Evolutionary conservation across 2,888 invertebrate species (phyloP).

Genomic region (Acrocyrtus sp.): DNA sequence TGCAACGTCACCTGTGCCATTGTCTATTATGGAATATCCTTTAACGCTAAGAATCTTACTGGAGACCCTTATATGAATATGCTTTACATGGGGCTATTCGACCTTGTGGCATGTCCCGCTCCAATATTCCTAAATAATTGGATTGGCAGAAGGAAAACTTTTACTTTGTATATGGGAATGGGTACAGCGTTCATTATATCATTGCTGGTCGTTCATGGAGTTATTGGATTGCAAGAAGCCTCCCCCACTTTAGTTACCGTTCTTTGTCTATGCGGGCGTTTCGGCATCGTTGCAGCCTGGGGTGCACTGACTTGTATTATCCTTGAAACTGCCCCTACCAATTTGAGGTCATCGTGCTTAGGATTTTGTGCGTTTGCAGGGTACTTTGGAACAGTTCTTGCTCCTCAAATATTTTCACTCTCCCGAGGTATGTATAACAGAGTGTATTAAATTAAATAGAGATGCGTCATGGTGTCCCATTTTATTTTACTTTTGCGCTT

Average conservation of each 20-base stretch:
- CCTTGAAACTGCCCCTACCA: slow-evolving; percentile 53
- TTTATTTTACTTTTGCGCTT: background rate
- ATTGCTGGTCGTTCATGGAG: slow-evolving; percentile 35
- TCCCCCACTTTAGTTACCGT: slow-evolving; percentile 36
- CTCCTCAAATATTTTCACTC: slow-evolving; percentile 50
- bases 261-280: slow-evolving; percentile 36
- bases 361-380: slow-evolving; percentile 46
- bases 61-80: slow-evolving; percentile 56
- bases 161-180: slow-evolving; percentile 43
- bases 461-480: background rate
- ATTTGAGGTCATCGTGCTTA: slow-evolving; percentile 48
- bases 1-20: slow-evolving; percentile 50
- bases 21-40: slow-evolving; percentile 56
- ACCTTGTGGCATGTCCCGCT: slow-evolving; percentile 46
- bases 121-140: slow-evolving; percentile 46
- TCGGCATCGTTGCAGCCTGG: slow-evolving; percentile 52
- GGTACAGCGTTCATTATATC: slow-evolving; percentile 50
- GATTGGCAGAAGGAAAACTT: slow-evolving; percentile 54
- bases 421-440: slow-evolving; percentile 11
- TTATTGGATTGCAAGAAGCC: slow-evolving; percentile 18
- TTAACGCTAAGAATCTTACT: slow-evolving; percentile 56
- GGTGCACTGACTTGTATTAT: slow-evolving; percentile 44
- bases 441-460: background rate
- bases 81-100: slow-evolving; percentile 56
- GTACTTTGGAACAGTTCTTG: slow-evolving; percentile 45